Conservation (phyloP, 2,888 invertebrate genomes). For the Noctua pronuba region DNA sequence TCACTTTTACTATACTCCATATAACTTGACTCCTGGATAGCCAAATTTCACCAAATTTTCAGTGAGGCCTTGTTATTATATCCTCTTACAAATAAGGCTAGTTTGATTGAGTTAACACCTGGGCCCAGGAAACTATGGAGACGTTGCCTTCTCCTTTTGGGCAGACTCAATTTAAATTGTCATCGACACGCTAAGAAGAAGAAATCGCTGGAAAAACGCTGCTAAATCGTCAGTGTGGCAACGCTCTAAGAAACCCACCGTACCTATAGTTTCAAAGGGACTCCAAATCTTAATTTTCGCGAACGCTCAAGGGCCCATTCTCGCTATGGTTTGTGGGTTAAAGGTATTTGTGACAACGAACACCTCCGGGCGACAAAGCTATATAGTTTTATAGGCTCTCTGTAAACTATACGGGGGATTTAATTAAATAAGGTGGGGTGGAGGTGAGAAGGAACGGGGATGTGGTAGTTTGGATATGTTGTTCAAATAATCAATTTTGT, state of each 20-base stretch:
- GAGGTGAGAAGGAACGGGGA: conserved; percentile 42
- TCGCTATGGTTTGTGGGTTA: conserved; percentile 45
- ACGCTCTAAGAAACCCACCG: neutral
- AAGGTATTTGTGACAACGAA: conserved; percentile 55
- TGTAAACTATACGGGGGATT: conserved; percentile 69
- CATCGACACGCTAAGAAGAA: no score
- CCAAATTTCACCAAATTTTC: no score
- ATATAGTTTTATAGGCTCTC: conserved; percentile 68
- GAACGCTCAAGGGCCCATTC: conserved; percentile 49
- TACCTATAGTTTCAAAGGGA: conserved; percentile 30
- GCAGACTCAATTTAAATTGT: no score
- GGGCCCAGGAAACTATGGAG: no score
- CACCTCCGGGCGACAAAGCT: conserved; percentile 54
- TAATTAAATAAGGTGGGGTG: conserved; percentile 75
- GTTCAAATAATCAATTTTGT: neutral
- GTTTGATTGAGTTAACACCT: no score
- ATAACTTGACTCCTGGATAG: no score
- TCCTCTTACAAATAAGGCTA: no score
- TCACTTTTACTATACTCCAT: no score
- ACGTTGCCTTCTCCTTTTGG: no score
- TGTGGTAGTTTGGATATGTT: neutral
- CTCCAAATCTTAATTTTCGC: conserved; percentile 58
- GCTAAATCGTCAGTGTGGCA: neutral
- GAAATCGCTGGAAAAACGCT: neutral
- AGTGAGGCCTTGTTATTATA: no score